Conservation (phyloP, 2,113 vertebrate genomes). For the Salvelinus fontinalis region DNA sequence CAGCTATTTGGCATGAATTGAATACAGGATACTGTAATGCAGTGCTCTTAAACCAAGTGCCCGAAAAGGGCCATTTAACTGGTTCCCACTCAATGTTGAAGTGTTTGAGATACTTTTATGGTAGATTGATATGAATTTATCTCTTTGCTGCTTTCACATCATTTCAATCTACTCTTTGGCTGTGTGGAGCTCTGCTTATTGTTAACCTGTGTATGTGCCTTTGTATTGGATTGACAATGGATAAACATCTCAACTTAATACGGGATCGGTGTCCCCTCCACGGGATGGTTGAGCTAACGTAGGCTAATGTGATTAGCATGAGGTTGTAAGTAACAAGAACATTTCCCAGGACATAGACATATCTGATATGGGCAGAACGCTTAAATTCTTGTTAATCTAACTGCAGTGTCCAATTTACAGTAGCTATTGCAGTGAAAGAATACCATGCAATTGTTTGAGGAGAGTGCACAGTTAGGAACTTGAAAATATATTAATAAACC, state of each 20-base stretch:
- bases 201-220: not conserved
- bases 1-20: not conserved
- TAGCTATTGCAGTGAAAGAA: too few species aligned
- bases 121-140: not conserved
- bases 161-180: not conserved
- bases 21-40: not conserved
- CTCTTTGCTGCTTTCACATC: not conserved
- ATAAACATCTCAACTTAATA: not conserved
- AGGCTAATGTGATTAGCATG: too few species aligned
- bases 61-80: not conserved
- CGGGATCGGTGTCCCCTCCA: too few species aligned
- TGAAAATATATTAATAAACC: too few species aligned
- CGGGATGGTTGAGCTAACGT: too few species aligned
- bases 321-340: too few species aligned
- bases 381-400: too few species aligned
- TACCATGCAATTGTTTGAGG: too few species aligned
- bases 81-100: not conserved
- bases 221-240: not conserved
- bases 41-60: not conserved
- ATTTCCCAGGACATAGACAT: too few species aligned
- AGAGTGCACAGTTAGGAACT: too few species aligned
- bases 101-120: not conserved
- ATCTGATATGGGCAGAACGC: too few species aligned
- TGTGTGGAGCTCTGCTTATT: not conserved
- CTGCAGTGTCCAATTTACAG: too few species aligned